These are phyloP conservation scores for Eupleurogrammus muticus DNA, from an alignment of 2,797 vertebrate species.

Conservation along the genomic window DNA sequence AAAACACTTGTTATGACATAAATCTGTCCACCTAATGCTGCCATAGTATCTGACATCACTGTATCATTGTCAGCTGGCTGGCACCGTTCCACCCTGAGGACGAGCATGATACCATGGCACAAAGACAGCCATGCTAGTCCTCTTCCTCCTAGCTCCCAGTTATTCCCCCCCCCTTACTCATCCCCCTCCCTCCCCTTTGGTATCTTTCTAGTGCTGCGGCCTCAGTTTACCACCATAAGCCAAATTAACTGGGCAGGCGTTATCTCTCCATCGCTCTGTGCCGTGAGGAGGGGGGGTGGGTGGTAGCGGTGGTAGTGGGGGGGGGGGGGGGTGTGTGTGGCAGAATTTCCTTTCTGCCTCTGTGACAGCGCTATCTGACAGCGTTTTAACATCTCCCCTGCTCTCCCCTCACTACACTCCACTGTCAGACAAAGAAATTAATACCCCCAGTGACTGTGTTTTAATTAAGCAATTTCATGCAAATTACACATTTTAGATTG, in stretches of 20 bases:
- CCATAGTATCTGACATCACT: conserved; percentile 42
- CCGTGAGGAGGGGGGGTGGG: conserved; percentile 41
- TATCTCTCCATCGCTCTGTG: conserved; percentile 86
- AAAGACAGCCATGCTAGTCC: conserved; percentile 64
- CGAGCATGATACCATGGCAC: conserved; percentile 69
- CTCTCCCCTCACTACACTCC: conserved; percentile 95
- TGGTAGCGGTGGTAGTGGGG: not conserved
- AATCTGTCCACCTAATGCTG: conserved; percentile 4
- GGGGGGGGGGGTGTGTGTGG: conserved; percentile 45
- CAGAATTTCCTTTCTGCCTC: conserved; percentile 88
- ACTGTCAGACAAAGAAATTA: conserved; percentile 99
- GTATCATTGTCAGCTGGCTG: conserved; percentile 57
- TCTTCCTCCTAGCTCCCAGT: conserved; percentile 53
- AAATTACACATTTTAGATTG: conserved; percentile 99
- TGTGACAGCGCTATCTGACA: conserved; percentile 99
- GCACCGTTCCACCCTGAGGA: conserved; percentile 66
- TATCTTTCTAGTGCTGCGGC: conserved; percentile 81
- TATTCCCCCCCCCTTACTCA: conserved; percentile 26
- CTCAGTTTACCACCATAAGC: conserved; percentile 91
- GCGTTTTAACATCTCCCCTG: conserved; percentile 98
- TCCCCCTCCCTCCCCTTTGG: conserved; percentile 59
- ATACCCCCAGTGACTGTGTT: conserved; percentile 99
- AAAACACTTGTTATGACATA: too few species aligned
- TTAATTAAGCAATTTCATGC: conserved; percentile 99
- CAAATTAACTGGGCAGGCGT: conserved; percentile 93